Evolutionary conservation across 2,797 vertebrate genomes (phyloP), one percentile per base, ranked within the genome.

Genomic region (Chelmon rostratus): DNA sequence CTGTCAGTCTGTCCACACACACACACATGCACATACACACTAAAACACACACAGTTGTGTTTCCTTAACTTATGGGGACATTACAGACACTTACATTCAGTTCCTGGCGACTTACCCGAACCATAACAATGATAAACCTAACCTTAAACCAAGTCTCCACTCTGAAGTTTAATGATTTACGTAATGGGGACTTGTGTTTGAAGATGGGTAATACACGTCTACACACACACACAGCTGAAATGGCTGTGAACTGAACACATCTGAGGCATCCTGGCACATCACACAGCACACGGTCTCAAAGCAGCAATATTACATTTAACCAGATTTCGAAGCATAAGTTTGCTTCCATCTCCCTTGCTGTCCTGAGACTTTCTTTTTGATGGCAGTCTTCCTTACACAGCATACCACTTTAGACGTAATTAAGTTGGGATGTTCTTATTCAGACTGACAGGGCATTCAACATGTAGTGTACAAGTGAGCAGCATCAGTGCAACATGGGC

Each of bases 321-420:
- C 61, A 64, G 40, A 71, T 71, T 65, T 69, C 71, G 67, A 35
- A 61, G 67, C 40, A 37, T 46, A 63, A 7, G 35, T 68, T 62
- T 65, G 18, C 31, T 15, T 54, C 38, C 21, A 11, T 77, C 21
- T 63, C 37, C 57, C 77, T 52, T 49, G 71, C 47, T 33, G 63
- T 65, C 23, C 1, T 5, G 12, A 37, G n/a, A 28, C 21, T 68
- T 65, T 53, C 28, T 85, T 73, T 76, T 56, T 62, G 68, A 86
- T 66, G 40, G 33, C 67, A 64, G 35, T 35, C 70, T 76, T 50
- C 54, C 62, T 78, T 65, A 21, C 52, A 33, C 47, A n/a, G 23
- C 35, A 53, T 40, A 68, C 54, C 13, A 19, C 76, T 52, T 59
- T 56, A 76, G 64, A 53, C 68, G 47, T 79, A 52, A 76, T 80